Conservation (phyloP, 2,888 invertebrate genomes). For the Clistopyga incitator region DNA sequence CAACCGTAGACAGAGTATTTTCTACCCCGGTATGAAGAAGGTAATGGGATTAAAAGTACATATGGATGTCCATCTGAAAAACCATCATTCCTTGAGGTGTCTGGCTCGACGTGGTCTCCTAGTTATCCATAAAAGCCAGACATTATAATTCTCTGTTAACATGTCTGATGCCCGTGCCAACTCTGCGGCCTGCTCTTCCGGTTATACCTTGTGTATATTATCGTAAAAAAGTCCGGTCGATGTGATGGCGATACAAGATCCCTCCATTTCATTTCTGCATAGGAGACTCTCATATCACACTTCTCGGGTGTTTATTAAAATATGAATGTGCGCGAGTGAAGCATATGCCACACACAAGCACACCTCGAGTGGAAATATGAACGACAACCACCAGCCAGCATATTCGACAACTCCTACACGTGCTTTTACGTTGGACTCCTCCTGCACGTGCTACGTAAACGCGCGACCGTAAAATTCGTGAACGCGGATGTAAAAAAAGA, state of each 20-base stretch:
- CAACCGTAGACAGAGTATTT: background rate
- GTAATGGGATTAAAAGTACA: background rate
- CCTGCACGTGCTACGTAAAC: constrained; percentile 29
- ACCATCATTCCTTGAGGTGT: background rate
- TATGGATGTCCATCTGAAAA: background rate
- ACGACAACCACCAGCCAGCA: constrained; percentile 4
- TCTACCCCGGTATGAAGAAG: background rate
- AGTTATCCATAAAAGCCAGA: constrained; percentile 7
- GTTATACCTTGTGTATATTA: constrained; percentile 18
- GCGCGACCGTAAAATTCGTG: constrained; percentile 60
- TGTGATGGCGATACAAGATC: constrained; percentile 21
- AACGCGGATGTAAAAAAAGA: constrained; percentile 27
- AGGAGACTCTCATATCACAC: constrained; percentile 7
- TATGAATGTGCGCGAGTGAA: background rate
- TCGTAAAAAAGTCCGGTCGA: constrained; percentile 9
- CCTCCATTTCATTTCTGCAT: background rate
- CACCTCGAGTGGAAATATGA: background rate
- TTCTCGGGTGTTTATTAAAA: constrained; percentile 31
- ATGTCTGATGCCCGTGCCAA: constrained; percentile 13
- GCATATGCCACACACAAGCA: background rate
- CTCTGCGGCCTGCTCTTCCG: constrained; percentile 10
- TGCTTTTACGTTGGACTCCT: constrained; percentile 3
- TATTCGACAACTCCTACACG: constrained; percentile 25
- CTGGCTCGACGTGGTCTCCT: background rate
- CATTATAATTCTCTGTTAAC: background rate